Base-by-base conservation (phyloP, 1,140 invertebrate genomes). In the Chironomus striatipennis region DNA sequence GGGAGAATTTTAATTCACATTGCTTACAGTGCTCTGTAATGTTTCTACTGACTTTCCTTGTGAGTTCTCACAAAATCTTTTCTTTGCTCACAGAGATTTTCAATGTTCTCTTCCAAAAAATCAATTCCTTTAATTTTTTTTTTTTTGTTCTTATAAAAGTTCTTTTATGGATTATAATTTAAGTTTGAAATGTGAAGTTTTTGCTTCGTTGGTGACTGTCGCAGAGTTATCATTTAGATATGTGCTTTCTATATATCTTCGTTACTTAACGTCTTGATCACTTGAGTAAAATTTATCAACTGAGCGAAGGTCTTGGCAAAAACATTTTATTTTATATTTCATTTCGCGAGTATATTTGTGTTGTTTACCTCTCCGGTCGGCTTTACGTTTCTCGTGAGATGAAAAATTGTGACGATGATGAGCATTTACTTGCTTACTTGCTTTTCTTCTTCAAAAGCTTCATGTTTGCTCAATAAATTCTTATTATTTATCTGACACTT, bases 401-500 rank as follows among this genome's bases (percentile, higher is more conserved):
- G 47, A n/a, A 57, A 34, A 34, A 34, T 34, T 34, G 24, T 34
- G 24, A 34, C 24, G 24, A n/a, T n/a, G n/a, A n/a, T n/a, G n/a
- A n/a, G n/a, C n/a, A n/a, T 34, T 34, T 5, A 5, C 24, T 34
- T 34, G 24, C 24, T 34, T 34, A 5, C 24, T 34, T 34, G 2
- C 5, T 34, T 34, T 34, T 34, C 24, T 34, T 34, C 24, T 2
- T 34, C 24, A 34, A 34, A 34, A 34, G 24, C 24, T 34, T 34
- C 2, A 5, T 57, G 47, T 57, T 57, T 57, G 47, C 47, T 57
- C 47, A 57, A 57, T 57, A 57, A 57, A 57, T 57, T 57, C 47
- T 57, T 57, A 57, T 57, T 57, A 57, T 57, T 57, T 57, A 57
- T 57, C 47, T 57, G 47, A 57, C 47, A n/a, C n/a, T n/a, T 57